Evolutionary conservation across 2,888 invertebrate genomes (phyloP).

Genomic region (Encarsia formosa): DNA sequence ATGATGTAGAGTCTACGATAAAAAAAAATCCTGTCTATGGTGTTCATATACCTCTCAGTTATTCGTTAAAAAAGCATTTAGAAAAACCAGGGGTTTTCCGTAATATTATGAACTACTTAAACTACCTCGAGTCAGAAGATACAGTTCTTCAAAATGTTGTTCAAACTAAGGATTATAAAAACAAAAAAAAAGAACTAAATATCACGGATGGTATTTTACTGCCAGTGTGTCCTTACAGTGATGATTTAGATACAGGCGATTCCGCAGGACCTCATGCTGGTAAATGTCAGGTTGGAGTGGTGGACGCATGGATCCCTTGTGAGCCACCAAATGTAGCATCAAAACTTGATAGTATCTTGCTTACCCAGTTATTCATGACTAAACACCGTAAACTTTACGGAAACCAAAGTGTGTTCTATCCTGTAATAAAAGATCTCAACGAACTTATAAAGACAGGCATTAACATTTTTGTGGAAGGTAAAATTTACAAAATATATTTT

Average conservation of each 20-base stretch:
- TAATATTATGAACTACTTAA: not conserved
- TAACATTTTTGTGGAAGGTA: not conserved
- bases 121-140: not conserved
- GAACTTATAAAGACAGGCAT: not conserved
- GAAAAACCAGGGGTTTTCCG: not conserved
- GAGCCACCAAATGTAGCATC: not conserved
- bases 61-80: not conserved
- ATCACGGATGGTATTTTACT: not conserved
- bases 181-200: not conserved
- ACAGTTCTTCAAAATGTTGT: not conserved
- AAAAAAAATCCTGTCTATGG: not conserved
- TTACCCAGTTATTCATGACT: not conserved
- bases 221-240: not conserved
- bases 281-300: not conserved
- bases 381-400: not conserved
- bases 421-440: not conserved
- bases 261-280: not conserved
- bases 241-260: not conserved
- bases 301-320: not conserved
- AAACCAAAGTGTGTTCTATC: not conserved
- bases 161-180: not conserved
- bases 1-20: not conserved
- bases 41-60: not conserved
- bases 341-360: not conserved
- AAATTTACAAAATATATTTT: not conserved